These are phyloP conservation scores for Condylura cristata DNA, from an alignment of 2,113 vertebrate genomes.

Conservation along the genomic window DNA sequence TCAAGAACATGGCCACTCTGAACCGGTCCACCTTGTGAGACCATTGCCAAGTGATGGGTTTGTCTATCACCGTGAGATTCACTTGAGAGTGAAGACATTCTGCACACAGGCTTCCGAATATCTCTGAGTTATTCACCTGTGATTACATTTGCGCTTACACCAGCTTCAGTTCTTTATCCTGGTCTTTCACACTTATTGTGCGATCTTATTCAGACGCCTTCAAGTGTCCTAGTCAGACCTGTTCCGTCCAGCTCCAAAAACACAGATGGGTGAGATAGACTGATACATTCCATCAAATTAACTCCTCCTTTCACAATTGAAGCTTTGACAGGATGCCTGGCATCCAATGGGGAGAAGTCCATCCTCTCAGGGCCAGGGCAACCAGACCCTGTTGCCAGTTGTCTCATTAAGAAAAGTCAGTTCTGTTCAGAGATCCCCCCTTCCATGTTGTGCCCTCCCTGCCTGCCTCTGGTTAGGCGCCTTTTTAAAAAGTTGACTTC, in stretches of 20 bases:
- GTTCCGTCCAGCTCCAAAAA: conserved; percentile 43
- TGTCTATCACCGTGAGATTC: neutral
- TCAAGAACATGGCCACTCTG: conserved; percentile 58
- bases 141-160: neutral
- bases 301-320: conserved; percentile 38
- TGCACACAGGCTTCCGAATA: neutral
- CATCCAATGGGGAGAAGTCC: neutral
- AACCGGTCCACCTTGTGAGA: conserved; percentile 26
- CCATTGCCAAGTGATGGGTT: conserved; percentile 33
- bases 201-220: neutral
- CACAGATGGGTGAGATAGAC: neutral
- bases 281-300: conserved; percentile 8
- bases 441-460: neutral
- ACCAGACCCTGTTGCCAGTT: neutral
- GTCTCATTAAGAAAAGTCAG: neutral
- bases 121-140: rapidly evolving
- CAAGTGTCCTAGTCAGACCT: conserved; percentile 38
- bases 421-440: neutral
- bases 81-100: neutral
- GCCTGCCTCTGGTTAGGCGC: neutral
- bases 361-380: neutral
- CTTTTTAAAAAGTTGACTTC: neutral
- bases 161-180: neutral
- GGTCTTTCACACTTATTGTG: neutral
- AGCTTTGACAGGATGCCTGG: conserved; percentile 13